Conservation (phyloP, 2,113 vertebrate species). For the Platysternon megacephalum region DNA sequence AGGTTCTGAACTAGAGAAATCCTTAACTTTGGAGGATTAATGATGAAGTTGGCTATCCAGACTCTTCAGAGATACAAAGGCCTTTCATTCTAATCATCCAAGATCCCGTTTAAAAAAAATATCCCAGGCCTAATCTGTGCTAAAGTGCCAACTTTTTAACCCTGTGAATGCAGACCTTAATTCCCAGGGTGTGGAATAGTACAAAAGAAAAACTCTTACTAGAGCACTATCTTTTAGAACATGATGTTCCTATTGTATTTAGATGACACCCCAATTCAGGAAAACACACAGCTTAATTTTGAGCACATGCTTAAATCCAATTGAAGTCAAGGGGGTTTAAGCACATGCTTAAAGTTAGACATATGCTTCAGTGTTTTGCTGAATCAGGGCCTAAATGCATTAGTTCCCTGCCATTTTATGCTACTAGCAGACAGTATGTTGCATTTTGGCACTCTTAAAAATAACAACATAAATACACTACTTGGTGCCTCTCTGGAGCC, state of each 20-base stretch:
- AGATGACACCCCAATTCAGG: not conserved
- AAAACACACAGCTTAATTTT: constrained; percentile 57
- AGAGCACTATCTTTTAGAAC: not conserved
- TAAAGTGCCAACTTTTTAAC: not conserved
- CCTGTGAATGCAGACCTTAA: not conserved
- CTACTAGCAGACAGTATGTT: constrained; percentile 7
- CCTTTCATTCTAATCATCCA: not conserved
- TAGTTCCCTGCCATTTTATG: constrained; percentile 47
- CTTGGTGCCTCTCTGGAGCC: not conserved
- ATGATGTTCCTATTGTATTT: not conserved
- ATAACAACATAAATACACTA: constrained; percentile 3
- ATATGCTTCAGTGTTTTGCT: constrained; percentile 59
- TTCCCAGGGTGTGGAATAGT: not conserved
- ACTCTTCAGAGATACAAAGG: not conserved
- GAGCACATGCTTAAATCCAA: constrained; percentile 54
- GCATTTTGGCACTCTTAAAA: constrained; percentile 40
- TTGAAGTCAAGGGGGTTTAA: constrained; percentile 48
- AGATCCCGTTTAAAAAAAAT: not conserved
- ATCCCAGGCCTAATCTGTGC: not conserved
- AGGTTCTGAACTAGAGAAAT: not conserved
- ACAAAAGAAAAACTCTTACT: not conserved
- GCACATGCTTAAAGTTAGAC: constrained; percentile 37
- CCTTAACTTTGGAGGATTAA: not conserved
- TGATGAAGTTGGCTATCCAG: not conserved
- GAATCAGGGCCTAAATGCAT: constrained; percentile 42